Conservation (phyloP, 1,140 invertebrate genomes). For the Achroia grisella region DNA sequence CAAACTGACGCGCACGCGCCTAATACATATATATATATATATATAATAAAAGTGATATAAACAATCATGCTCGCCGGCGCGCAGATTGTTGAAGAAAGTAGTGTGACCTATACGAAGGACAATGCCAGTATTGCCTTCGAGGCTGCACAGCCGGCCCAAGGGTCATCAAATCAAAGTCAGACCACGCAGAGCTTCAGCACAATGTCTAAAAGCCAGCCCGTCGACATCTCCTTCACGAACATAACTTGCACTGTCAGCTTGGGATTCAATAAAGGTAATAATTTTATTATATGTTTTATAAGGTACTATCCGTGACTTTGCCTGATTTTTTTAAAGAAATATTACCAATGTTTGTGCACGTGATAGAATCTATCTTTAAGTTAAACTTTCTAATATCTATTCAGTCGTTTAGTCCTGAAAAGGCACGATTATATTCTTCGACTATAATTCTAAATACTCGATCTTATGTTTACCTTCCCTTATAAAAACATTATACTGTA, state of each 20-base stretch:
- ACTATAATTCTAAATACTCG: no score
- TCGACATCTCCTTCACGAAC: constrained; percentile 83
- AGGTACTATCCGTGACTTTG: no score
- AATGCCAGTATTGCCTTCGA: constrained; percentile 8
- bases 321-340: no score
- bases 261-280: constrained; percentile 80
- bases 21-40: constrained; percentile 14
- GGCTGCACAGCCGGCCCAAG: constrained; percentile 7
- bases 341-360: no score
- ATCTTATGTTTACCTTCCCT: no score
- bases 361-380: no score
- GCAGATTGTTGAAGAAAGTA: constrained; percentile 44
- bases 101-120: constrained; percentile 31
- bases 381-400: no score
- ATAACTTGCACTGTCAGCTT: constrained; percentile 80
- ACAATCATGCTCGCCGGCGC: constrained; percentile 61
- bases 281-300: constrained; percentile 5
- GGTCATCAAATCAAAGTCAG: neutral
- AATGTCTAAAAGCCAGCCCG: constrained; percentile 69
- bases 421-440: no score
- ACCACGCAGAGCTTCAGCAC: constrained; percentile 47
- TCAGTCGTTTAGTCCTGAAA: no score
- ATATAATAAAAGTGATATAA: constrained; percentile 9
- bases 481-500: no score
- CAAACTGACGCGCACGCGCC: constrained; percentile 28